Percentiles rank a stretch among this genome's conserved stretches.
phyloP scores from a whole-genome alignment of 2,113 vertebrate species.

The Puntigrus tetrazona region DNA sequence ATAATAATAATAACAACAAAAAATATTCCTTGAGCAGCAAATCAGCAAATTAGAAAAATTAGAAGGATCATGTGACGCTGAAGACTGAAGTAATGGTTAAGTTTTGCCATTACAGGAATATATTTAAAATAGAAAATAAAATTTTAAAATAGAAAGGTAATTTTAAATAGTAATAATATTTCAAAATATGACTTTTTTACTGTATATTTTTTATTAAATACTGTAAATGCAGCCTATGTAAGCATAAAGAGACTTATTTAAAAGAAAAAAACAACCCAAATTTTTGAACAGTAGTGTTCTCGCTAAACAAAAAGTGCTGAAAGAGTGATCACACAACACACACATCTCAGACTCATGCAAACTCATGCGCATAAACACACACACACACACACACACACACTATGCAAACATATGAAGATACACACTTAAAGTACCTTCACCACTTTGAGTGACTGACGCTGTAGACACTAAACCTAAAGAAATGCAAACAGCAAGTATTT shows the following conservation, averaged over 20 bases:
- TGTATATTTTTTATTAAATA: background rate
- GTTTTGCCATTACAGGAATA: background rate
- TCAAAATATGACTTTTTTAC: background rate
- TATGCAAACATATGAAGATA: conserved; percentile 39
- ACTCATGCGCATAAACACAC: conserved; percentile 22
- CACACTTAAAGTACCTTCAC: conserved; percentile 50
- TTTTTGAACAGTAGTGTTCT: background rate
- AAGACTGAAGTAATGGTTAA: background rate
- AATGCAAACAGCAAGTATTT: conserved; percentile 49
- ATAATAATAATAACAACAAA: background rate
- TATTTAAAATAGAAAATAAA: no score
- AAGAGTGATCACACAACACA: conserved; percentile 21
- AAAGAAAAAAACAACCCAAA: background rate
- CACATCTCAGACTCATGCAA: background rate
- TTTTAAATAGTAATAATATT: background rate
- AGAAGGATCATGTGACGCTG: background rate
- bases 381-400: conserved; percentile 33
- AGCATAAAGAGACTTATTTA: background rate
- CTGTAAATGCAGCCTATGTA: background rate
- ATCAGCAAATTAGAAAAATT: background rate
- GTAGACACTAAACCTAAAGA: conserved; percentile 52
- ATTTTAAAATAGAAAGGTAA: background rate
- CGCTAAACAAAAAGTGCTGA: background rate
- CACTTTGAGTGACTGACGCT: conserved; percentile 42
- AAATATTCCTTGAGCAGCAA: background rate